Base-by-base conservation (phyloP, 2,797 vertebrate genomes). In the Hippocampus kuda region DNA sequence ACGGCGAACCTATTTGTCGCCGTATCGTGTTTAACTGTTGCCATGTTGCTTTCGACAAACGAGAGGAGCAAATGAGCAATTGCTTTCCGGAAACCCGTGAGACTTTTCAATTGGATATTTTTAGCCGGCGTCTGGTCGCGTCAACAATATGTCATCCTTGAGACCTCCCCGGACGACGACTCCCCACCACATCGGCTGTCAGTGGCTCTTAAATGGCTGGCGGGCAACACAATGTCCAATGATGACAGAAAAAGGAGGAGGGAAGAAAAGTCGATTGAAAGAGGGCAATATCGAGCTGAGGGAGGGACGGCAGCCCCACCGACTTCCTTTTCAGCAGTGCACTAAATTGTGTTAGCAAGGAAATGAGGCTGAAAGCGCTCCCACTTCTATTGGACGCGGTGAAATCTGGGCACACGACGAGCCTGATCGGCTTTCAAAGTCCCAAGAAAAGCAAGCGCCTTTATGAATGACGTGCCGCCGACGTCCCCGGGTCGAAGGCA, bases 181-280 rank as follows among this genome's bases (percentile, higher is more conserved):
- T 82, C 75, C 73, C 79, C 75, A 75, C 69, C 75, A 76, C 42
- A 60, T 77, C 42, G 73, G 69, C 76, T 81, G 69, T 75, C 70
- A 80, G 9, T 77, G 66, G 72, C 70, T 71, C 66, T 66, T 70
- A 68, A 75, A 79, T 22, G 68, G 67, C 54, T n/a, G 24, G 60
- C n/a, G 30, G 57, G 26, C 70, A 72, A 82, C 73, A 84, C 82
- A 84, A 85, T 85, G 79, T 69, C 77, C 72, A 71, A 76, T 69
- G 71, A 76, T 24, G 67, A 81, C 65, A 44, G 69, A 77, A 51
- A 76, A 73, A 77, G 42, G 61, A 71, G 69, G 22, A n/a, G 11
- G 26, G 48, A 68, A 74, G 49, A 63, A 41, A 70, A 69, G 48
- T 34, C 66, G 65, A 59, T 56, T 30, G 5, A 75, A 71, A 75